Evolutionary conservation across 2,797 vertebrate species (phyloP).

Genomic region (Sebastolobus altivelis): DNA sequence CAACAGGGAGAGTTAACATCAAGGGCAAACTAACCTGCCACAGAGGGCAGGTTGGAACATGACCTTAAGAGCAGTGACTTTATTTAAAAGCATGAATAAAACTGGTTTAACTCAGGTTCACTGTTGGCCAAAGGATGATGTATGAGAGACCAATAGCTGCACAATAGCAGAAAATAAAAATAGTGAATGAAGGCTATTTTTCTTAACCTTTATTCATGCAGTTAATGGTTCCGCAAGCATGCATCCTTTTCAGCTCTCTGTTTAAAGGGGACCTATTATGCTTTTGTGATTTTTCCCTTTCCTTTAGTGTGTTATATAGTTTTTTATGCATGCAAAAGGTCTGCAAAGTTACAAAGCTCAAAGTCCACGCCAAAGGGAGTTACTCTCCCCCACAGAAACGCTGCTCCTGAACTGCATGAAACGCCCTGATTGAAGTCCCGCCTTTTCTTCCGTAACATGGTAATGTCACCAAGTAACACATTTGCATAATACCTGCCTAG

Average conservation of each 20-base stretch:
- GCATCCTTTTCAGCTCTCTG: constrained; percentile 9
- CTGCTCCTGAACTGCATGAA: too few relatives aligned
- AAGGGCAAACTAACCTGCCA: constrained; percentile 57
- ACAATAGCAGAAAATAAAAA: constrained; percentile 37
- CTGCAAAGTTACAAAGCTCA: too few relatives aligned
- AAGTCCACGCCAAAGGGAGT: too few relatives aligned
- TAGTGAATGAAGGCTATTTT: constrained; percentile 18
- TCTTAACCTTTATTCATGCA: constrained; percentile 23
- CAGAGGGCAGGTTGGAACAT: constrained; percentile 27
- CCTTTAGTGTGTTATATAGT: too few relatives aligned
- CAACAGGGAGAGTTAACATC: constrained; percentile 47
- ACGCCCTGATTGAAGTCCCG: too few relatives aligned
- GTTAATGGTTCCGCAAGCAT: neutral
- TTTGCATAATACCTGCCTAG: too few relatives aligned
- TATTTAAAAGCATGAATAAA: constrained; percentile 46
- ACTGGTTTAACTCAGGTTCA: constrained; percentile 24
- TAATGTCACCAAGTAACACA: too few relatives aligned
- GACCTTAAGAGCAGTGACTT: constrained; percentile 17
- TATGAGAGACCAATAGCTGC: constrained; percentile 26
- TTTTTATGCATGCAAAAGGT: too few relatives aligned
- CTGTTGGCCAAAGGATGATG: constrained; percentile 28
- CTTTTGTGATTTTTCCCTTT: too few relatives aligned
- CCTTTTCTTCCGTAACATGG: too few relatives aligned
- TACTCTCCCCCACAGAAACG: too few relatives aligned
- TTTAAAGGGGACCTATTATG: constrained; percentile 6